These are phyloP conservation scores for Pseudochirops corinnae DNA, from an alignment of 2,797 vertebrate genomes.

Conservation along the genomic window DNA sequence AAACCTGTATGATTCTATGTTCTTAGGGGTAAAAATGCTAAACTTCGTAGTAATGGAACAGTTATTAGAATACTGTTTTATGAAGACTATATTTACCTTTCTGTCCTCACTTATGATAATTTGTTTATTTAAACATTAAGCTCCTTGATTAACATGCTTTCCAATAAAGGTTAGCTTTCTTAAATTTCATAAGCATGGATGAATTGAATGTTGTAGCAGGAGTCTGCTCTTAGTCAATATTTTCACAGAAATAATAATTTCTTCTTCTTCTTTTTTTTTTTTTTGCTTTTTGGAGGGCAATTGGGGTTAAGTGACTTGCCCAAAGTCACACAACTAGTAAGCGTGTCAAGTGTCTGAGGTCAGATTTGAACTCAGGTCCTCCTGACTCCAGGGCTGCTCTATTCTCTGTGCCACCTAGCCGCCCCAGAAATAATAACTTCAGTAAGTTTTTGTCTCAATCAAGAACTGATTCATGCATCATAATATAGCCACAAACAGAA, in stretches of 20 bases:
- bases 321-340: too few relatives aligned
- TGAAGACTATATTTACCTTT: background rate
- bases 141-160: background rate
- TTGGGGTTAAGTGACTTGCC: too few relatives aligned
- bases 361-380: too few relatives aligned
- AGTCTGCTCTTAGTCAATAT: too few relatives aligned
- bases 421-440: too few relatives aligned
- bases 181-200: background rate
- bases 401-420: too few relatives aligned
- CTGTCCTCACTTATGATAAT: background rate
- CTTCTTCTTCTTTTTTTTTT: too few relatives aligned
- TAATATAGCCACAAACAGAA: background rate
- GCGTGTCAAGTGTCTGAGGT: too few relatives aligned
- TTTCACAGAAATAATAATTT: too few relatives aligned
- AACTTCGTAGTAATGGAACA: background rate
- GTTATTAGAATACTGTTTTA: background rate
- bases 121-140: background rate
- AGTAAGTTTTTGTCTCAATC: background rate
- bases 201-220: background rate
- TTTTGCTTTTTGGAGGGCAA: too few relatives aligned
- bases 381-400: too few relatives aligned
- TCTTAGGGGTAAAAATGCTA: background rate
- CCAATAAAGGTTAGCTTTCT: background rate
- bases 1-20: background rate
- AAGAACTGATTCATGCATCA: background rate